Conservation (phyloP, 2,113 vertebrate species). For the Austrofundulus limnaeus region DNA sequence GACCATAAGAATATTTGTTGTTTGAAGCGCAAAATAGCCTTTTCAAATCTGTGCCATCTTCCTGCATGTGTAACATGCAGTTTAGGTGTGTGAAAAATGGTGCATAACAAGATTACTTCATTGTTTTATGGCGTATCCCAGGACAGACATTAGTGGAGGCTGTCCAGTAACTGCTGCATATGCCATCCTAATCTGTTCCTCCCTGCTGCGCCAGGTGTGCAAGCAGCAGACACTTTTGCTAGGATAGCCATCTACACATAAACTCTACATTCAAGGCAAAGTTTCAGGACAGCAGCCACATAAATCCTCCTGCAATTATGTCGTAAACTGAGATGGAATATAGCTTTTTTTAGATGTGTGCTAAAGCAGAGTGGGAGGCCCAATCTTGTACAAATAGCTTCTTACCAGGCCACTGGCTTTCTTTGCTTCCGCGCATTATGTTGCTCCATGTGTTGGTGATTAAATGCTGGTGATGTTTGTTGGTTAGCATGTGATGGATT, state of each 20-base stretch:
- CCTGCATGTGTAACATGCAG: constrained; percentile 1
- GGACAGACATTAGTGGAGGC: constrained; percentile 53
- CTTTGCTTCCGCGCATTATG: constrained; percentile 5
- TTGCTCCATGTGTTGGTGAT: constrained; percentile 24
- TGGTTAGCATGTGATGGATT: constrained; percentile 31
- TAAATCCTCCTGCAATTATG: constrained; percentile 69
- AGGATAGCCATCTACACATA: constrained; percentile 51
- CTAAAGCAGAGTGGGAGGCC: constrained; percentile 24
- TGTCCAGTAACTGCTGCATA: constrained; percentile 63
- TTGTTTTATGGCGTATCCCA: constrained; percentile 67
- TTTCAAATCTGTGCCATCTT: neutral
- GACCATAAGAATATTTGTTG: neutral
- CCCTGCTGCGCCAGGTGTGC: constrained; percentile 68
- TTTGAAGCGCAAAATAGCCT: neutral
- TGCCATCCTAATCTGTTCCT: constrained; percentile 66
- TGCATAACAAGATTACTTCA: constrained; percentile 48
- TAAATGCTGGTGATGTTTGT: constrained; percentile 4
- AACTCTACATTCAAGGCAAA: constrained; percentile 53
- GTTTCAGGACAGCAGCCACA: constrained; percentile 33
- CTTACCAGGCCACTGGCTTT: neutral
- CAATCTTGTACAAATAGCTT: constrained; percentile 19
- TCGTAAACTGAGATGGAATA: constrained; percentile 57
- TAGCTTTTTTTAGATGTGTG: constrained; percentile 56
- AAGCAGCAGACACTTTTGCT: constrained; percentile 58
- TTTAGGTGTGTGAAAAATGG: constrained; percentile 26